Conservation (phyloP, 2,113 vertebrate genomes). For the Ceyx melanurus region DNA sequence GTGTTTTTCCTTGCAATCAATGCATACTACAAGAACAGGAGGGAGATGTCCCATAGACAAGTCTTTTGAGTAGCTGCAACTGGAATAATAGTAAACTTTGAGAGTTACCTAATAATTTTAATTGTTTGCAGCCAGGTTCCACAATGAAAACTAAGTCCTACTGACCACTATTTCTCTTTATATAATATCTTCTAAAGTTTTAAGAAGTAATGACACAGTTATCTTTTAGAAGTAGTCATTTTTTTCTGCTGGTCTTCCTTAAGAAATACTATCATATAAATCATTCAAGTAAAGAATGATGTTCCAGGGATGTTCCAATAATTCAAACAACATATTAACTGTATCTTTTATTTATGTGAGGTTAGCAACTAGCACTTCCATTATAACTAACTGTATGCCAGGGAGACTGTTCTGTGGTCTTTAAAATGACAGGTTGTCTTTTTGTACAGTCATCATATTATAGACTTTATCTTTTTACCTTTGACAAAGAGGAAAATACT, state of each 20-base stretch:
- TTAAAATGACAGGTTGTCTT: neutral
- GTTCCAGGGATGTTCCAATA: neutral
- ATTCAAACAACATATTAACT: conserved; percentile 42
- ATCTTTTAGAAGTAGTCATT: neutral
- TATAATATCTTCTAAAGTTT: neutral
- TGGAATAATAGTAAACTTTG: neutral
- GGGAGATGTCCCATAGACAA: neutral
- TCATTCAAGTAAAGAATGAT: neutral
- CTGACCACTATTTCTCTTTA: neutral
- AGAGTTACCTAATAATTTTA: neutral
- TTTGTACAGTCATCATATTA: neutral
- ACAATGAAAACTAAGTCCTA: neutral
- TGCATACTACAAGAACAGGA: neutral
- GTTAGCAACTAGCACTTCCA: conserved; percentile 13
- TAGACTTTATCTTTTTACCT: neutral
- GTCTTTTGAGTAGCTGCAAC: neutral
- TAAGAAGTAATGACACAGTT: neutral
- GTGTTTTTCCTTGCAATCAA: neutral
- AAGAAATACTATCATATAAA: neutral
- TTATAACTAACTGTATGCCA: neutral
- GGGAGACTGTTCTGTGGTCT: neutral
- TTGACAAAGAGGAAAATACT: neutral
- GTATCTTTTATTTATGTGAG: conserved; percentile 56
- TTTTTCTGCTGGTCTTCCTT: neutral
- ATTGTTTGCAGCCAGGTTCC: neutral